Conservation (phyloP, 1,140 invertebrate species). For the Hermatobates lingyangjiaoensis region DNA sequence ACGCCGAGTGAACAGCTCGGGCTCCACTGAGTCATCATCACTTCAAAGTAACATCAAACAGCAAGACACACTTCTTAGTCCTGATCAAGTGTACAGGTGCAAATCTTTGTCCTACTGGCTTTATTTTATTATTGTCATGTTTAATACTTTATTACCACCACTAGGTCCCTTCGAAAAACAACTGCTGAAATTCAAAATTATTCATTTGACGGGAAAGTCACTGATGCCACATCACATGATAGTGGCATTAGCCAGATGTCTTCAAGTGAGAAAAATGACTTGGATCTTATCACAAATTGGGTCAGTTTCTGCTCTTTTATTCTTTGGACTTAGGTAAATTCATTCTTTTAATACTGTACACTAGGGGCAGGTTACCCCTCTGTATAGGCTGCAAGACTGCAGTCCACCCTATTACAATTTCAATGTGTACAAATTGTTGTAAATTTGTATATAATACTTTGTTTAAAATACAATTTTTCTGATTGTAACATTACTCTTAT, state of each 20-base stretch:
- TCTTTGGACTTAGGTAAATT: neutral
- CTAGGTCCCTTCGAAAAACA: constrained; percentile 61
- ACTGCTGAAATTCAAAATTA: constrained; percentile 87
- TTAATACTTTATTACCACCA: neutral
- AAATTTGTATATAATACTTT: no score
- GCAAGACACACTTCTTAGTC: constrained; percentile 12
- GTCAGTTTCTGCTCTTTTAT: neutral
- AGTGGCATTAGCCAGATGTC: constrained; percentile 76
- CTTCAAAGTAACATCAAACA: constrained; percentile 6
- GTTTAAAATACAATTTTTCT: no score
- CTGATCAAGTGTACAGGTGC: constrained; percentile 31
- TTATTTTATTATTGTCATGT: constrained; percentile 33
- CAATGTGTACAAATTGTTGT: no score
- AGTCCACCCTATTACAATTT: no score
- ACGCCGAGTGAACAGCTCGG: constrained; percentile 22
- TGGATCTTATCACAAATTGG: constrained; percentile 5
- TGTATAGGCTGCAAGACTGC: no score
- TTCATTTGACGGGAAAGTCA: constrained; percentile 39
- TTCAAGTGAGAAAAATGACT: constrained; percentile 17
- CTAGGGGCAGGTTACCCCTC: no score
- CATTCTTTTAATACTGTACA: no score
- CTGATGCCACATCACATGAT: constrained; percentile 58
- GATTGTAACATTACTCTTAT: no score
- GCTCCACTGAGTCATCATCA: constrained; percentile 5
- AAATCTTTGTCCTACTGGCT: constrained; percentile 64